Evolutionary conservation across 2,888 invertebrate species (phyloP), one percentile per base, ranked within the genome.

Genomic region (Acrobeloides nanus): DNA sequence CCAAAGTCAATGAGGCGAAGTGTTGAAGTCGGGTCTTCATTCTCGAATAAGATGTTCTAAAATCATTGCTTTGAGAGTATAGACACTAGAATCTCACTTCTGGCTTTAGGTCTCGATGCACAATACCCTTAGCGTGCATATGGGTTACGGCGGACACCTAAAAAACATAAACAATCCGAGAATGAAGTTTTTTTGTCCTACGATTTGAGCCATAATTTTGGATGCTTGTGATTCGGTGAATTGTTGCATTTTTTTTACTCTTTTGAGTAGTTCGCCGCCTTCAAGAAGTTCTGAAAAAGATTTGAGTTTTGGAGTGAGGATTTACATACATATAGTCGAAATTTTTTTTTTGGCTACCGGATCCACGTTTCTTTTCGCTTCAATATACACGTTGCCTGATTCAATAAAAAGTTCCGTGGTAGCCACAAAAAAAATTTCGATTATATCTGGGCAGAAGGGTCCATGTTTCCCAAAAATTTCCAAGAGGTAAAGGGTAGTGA

Each of bases 1-100:
- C 95, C 93, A 76, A 95, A 95, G 78, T 95, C 95, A 1, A 93
- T 87, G 32, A 95, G 82, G 74, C 90, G 89, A 18, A 93, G 81
- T 60, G 81, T 79, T 12, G 82, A 80, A 55, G 80, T 74, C 53
- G 79, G 80, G 48, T 74, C 76, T 31, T 76, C 74, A 53, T 81
- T 79, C 7, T 81, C 81, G 72, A 84, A 85, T 18, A 85, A 78
- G 37, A 85, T 76, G 75, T 85, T 85, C 79, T 82, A 68, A 15
- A 73, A 68, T n/a, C 31, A 38, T 47, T 29, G 10, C 15, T 29
- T 29, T 12, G 10, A 29, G 31, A 12, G 10, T 15, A 29, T 12
- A 29, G 15, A 29, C 6, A 4, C 15, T 5, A 3, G 15, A 7
- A 7, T 26, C 44, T n/a, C 7, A 84, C 86, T 81, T 90, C 93